Conservation (phyloP, 2,888 invertebrate species). For the Homarus gammarus region DNA sequence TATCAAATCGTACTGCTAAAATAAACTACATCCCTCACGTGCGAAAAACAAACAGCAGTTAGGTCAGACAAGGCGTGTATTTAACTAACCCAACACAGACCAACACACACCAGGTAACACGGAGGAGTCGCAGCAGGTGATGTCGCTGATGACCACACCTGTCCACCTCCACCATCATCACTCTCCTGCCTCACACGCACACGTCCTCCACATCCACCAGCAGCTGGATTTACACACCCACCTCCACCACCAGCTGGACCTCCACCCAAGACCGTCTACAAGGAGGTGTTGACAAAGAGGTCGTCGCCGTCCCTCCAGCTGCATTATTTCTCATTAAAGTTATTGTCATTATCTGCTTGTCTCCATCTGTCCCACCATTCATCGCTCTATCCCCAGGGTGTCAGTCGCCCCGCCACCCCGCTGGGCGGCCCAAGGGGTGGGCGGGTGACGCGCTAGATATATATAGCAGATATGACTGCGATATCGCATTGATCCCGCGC, state of each 20-base stretch:
- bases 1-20: no score
- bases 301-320: neutral
- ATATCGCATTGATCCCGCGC: neutral
- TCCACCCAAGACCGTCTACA: no score
- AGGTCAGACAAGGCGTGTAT: no score
- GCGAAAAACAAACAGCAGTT: no score
- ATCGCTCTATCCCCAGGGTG: neutral
- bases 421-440: neutral
- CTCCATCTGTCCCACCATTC: no score
- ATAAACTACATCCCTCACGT: no score
- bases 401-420: neutral
- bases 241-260: no score
- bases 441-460: neutral
- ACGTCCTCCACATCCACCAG: neutral
- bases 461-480: constrained; percentile 21
- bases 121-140: no score
- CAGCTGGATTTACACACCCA: neutral
- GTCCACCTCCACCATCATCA: neutral
- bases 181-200: neutral
- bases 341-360: constrained; percentile 35
- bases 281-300: neutral
- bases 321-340: constrained; percentile 18
- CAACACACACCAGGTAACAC: no score
- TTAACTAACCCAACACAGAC: no score
- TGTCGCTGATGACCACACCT: no score